Percentiles rank a stretch among this genome's conserved stretches.
Conservation (phyloP, 2,888 invertebrate species). For the Oligia latruncula region DNA sequence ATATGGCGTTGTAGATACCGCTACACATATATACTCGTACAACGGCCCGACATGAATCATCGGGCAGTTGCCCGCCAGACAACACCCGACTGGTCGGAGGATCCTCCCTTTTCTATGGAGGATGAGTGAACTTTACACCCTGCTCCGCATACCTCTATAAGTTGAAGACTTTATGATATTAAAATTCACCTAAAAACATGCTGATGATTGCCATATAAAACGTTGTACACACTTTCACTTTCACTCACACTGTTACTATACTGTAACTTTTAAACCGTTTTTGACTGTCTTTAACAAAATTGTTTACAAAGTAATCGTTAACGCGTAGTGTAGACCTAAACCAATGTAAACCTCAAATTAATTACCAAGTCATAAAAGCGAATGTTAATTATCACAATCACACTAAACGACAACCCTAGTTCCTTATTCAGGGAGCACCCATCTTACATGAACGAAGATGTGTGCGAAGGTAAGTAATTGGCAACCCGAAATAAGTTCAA, state of each 20-base stretch:
- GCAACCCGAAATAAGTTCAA: constrained; percentile 57
- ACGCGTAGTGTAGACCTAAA: neutral
- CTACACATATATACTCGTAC: too few species aligned
- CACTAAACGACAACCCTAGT: constrained; percentile 45
- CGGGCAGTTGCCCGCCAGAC: too few species aligned
- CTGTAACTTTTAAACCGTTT: neutral
- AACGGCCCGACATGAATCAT: too few species aligned
- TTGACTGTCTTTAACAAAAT: constrained; percentile 2
- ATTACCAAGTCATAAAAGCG: constrained; percentile 44
- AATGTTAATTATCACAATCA: constrained; percentile 40
- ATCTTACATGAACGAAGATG: constrained; percentile 39
- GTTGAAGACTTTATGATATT: too few species aligned
- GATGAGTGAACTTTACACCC: too few species aligned
- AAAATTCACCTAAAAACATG: constrained; percentile 11
- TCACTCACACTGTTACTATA: neutral
- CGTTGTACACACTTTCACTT: neutral
- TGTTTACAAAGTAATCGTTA: constrained; percentile 12
- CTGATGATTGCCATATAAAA: neutral
- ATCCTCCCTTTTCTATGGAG: too few species aligned
- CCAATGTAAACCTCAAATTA: constrained; percentile 38
- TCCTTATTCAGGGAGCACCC: constrained; percentile 30
- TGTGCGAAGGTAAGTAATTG: constrained; percentile 61
- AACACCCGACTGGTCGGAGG: too few species aligned
- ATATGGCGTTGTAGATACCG: too few species aligned
- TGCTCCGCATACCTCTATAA: too few species aligned